Conservation (phyloP, 2,113 vertebrate species). For the Octodon degus region DNA sequence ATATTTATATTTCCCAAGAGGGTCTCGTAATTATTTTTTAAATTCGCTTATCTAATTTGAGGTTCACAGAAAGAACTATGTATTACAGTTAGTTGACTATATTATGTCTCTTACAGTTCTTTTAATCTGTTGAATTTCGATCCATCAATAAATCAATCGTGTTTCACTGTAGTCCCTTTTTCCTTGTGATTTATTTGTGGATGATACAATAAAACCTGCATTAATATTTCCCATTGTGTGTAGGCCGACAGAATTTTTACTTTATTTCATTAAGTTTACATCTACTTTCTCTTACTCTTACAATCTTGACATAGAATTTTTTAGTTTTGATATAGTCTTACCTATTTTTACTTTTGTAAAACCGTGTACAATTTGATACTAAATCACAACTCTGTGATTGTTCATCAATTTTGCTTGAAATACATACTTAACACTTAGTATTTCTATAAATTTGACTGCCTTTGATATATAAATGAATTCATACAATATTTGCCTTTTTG, state of each 20-base stretch:
- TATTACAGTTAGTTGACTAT: not conserved
- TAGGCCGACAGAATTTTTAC: not conserved
- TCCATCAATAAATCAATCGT: not conserved
- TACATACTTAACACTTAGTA: not conserved
- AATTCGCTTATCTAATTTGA: not conserved
- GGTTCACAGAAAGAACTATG: not conserved
- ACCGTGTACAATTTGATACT: not conserved
- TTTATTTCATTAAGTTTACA: not conserved
- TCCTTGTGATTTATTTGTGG: slow-evolving; percentile 47
- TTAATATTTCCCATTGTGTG: not conserved
- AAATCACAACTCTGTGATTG: not conserved
- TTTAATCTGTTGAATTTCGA: not conserved
- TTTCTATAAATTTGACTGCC: not conserved
- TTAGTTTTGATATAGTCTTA: too few relatives aligned
- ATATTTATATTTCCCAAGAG: not conserved
- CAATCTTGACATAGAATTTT: too few relatives aligned
- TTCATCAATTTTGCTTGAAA: not conserved
- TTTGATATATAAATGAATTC: not conserved
- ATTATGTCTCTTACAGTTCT: not conserved
- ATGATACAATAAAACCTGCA: not conserved
- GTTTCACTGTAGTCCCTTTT: not conserved
- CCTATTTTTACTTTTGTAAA: too few relatives aligned
- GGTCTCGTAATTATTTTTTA: not conserved
- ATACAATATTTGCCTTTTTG: not conserved
- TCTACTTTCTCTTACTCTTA: not conserved